Conservation (phyloP, 2,113 vertebrate genomes). For the Hippocampus guttulatus region DNA sequence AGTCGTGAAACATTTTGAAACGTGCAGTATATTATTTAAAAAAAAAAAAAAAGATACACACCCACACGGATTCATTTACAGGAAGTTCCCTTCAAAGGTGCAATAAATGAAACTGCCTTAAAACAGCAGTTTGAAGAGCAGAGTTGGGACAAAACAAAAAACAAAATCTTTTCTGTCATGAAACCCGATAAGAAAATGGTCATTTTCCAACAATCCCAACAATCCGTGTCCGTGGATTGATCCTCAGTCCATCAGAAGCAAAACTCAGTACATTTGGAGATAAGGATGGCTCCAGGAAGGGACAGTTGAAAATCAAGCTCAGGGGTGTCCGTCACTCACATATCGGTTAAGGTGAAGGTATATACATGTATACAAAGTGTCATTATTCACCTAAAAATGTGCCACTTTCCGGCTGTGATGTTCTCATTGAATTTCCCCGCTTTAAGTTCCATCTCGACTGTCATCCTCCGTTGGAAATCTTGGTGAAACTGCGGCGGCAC, state of each 20-base stretch:
- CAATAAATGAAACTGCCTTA: conserved; percentile 64
- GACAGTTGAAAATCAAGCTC: conserved; percentile 41
- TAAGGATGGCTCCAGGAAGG: conserved; percentile 46
- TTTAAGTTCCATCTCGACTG: conserved; percentile 6
- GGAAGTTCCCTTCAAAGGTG: conserved; percentile 57
- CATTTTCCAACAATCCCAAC: background rate
- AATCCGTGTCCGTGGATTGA: background rate
- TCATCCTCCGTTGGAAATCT: background rate
- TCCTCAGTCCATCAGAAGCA: conserved; percentile 38
- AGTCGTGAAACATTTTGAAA: conserved; percentile 67
- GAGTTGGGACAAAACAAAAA: conserved; percentile 18
- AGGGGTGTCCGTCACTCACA: conserved; percentile 36
- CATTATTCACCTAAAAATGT: conserved; percentile 12
- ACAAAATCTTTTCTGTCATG: background rate
- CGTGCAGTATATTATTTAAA: conserved; percentile 71
- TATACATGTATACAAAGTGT: conserved; percentile 49
- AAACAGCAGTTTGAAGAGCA: conserved; percentile 69
- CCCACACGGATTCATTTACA: conserved; percentile 62
- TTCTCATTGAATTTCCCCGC: conserved; percentile 28
- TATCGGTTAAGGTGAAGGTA: conserved; percentile 38
- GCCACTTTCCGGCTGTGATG: background rate
- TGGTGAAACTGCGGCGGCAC: background rate
- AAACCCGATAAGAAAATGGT: background rate
- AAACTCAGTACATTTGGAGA: conserved; percentile 40
- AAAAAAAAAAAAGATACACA: conserved; percentile 60